Percentiles rank a stretch among this genome's conserved stretches.
These are phyloP conservation scores for Enteromius thamalakanensis DNA, from an alignment of 2,797 vertebrate species.

Conservation along the genomic window DNA sequence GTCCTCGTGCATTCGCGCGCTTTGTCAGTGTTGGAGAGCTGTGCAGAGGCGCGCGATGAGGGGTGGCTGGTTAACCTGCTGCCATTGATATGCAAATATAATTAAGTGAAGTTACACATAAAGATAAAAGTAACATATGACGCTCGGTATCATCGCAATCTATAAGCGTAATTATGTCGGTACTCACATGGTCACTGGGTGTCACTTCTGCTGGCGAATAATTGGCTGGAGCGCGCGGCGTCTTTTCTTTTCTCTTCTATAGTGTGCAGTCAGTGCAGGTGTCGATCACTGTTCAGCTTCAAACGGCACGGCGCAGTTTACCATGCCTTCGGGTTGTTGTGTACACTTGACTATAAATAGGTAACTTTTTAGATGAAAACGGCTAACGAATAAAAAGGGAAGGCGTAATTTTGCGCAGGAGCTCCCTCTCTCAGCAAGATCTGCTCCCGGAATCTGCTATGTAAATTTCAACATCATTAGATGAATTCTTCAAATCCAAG, in stretches of 20 bases:
- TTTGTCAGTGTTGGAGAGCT: conserved; percentile 4
- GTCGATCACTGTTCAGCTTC: conserved; percentile 70
- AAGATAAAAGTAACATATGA: conserved; percentile 32
- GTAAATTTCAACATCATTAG: conserved; percentile 16
- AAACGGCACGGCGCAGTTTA: conserved; percentile 67
- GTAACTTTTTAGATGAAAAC: conserved; percentile 79
- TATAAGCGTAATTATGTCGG: conserved; percentile 63
- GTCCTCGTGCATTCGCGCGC: background rate
- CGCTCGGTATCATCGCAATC: conserved; percentile 23
- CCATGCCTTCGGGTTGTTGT: conserved; percentile 70
- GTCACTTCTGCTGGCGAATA: conserved; percentile 68
- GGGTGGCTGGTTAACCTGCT: conserved; percentile 23
- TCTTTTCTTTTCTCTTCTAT: conserved; percentile 63
- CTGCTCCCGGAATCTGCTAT: background rate
- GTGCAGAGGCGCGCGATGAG: background rate
- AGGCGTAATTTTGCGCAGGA: conserved; percentile 70
- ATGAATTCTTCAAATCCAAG: conserved; percentile 23
- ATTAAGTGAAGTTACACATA: conserved; percentile 41
- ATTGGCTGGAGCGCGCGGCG: conserved; percentile 66
- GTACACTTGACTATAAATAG: conserved; percentile 79
- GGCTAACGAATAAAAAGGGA: conserved; percentile 78
- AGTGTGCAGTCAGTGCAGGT: conserved; percentile 63
- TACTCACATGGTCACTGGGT: conserved; percentile 76
- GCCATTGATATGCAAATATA: conserved; percentile 47
- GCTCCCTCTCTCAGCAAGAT: conserved; percentile 58